phyloP scores from a whole-genome alignment of 2,888 invertebrate genomes.

The Pegoplata infirma region DNA sequence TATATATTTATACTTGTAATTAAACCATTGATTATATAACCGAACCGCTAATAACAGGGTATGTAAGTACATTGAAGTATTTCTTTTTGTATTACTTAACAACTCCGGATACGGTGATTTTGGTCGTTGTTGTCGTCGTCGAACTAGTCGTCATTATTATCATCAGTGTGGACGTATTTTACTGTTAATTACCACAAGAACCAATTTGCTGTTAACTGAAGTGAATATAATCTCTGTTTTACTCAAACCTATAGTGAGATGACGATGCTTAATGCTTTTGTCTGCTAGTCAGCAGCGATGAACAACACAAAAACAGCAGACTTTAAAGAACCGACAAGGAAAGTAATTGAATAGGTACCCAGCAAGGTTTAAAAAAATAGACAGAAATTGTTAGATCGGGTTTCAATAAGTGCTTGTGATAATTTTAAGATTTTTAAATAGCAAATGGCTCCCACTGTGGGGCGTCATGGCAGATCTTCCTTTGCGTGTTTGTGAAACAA shows the following conservation, averaged over 20 bases:
- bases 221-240: conserved; percentile 46
- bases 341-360: no score
- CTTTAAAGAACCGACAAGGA: conserved; percentile 10
- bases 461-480: no score
- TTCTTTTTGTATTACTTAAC: conserved; percentile 7
- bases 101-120: conserved; percentile 44
- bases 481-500: no score
- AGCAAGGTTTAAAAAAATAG: no score
- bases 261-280: conserved; percentile 31
- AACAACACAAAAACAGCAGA: not conserved
- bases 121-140: conserved; percentile 39
- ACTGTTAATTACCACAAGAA: conserved; percentile 66
- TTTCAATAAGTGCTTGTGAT: no score
- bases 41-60: conserved; percentile 20
- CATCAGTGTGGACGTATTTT: conserved; percentile 35
- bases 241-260: conserved; percentile 19
- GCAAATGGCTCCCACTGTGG: no score
- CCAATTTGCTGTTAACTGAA: conserved; percentile 65
- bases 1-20: conserved; percentile 26
- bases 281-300: not conserved
- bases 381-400: no score
- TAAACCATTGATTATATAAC: conserved; percentile 33
- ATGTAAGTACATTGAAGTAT: not conserved
- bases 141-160: no score
- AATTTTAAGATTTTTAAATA: no score